phyloP scores from a whole-genome alignment of 2,888 invertebrate genomes.

The Ectemnius cavifrons region DNA sequence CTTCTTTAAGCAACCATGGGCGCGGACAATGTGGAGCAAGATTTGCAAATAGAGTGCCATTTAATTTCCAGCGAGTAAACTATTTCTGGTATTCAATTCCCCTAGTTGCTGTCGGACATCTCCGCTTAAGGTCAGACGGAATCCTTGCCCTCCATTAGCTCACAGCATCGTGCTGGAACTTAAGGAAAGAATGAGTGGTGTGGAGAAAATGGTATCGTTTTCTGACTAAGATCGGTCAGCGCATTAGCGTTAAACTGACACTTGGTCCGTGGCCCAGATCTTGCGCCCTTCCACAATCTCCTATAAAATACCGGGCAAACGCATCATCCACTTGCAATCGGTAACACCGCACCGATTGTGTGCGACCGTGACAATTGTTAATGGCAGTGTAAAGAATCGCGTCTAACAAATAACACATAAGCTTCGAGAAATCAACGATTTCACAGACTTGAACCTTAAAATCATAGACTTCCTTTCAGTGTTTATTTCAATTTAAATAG shows the following conservation, averaged over 20 bases:
- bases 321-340: constrained; percentile 66
- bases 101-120: not conserved
- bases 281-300: constrained; percentile 69
- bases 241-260: constrained; percentile 34
- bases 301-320: constrained; percentile 68
- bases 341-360: constrained; percentile 28
- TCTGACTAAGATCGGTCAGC: constrained; percentile 55
- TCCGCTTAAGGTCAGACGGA: constrained; percentile 38
- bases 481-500: not conserved
- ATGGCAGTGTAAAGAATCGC: not conserved
- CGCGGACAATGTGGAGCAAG: not conserved
- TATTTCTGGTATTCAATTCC: constrained; percentile 27
- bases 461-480: not conserved
- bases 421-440: not conserved
- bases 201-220: constrained; percentile 38
- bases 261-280: constrained; percentile 76
- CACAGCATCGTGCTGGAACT: constrained; percentile 31
- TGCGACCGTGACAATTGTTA: not conserved
- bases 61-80: constrained; percentile 13
- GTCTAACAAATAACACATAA: too few relatives aligned
- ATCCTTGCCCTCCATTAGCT: constrained; percentile 67
- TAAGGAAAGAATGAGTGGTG: constrained; percentile 51
- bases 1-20: not conserved
- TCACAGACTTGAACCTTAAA: not conserved
- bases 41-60: constrained; percentile 4